Base-by-base conservation (phyloP, 2,888 invertebrate genomes). In the Xestia ashworthii region DNA sequence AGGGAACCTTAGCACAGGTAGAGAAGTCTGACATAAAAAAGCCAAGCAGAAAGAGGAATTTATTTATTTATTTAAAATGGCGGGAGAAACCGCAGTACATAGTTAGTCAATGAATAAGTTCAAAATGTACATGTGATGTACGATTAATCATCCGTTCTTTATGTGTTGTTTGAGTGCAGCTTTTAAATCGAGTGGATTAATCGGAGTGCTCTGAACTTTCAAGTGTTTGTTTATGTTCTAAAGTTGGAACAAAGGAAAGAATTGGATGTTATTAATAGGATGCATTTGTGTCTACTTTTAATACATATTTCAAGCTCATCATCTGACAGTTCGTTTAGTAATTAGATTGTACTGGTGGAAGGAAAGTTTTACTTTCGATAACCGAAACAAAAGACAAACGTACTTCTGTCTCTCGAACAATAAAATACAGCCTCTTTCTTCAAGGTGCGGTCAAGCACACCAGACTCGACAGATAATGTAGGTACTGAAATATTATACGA, bases 101-200 rank as follows among this genome's bases (percentile, higher is more conserved):
- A n/a, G 8, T 5, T 65, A 16, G 65, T 65, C n/a, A 9, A 65
- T 44, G 14, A 44, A 44, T 65, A 44, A n/a, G n/a, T 44, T 65
- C 8, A 65, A 65, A 71, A 81, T 48, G n/a, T 53, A 62, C 9
- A 64, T 53, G 8, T 44, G 25, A 78, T 41, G 16, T 64, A 22
- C 70, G 71, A 83, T 89, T 86, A 83, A 82, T 89, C 88, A 84
- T 80, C 73, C 25, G 44, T 74, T 71, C 75, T 81, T 77, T 80
- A 86, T 82, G 80, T 81, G 81, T 72, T 84, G 79, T 82, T 87
- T 65, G 81, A 87, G 71, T 81, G 80, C 79, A 78, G 78, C 83
- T 88, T 87, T 87, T 81, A 87, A 80, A 78, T 62, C 58, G 62
- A 70, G 74, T 68, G 74, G 71, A 80, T 81, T 74, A 88, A 87